phyloP scores from a whole-genome alignment of 64 coral and sea anemone genomes.

The Hydrozoanthus tunicans region DNA sequence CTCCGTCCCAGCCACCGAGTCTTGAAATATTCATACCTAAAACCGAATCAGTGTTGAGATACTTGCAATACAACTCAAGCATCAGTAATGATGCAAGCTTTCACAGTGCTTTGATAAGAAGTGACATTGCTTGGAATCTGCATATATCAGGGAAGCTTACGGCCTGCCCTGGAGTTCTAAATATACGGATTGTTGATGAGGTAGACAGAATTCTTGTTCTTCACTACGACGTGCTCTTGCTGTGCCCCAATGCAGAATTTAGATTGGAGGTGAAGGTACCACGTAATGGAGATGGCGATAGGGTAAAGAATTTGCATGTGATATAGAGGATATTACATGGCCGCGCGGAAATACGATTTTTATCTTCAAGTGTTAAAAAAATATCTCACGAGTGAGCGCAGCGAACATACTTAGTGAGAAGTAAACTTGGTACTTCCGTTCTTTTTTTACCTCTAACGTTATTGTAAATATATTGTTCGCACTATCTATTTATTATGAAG shows the following conservation, averaged over 20 bases:
- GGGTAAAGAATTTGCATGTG: neutral
- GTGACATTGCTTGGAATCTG: constrained; percentile 47
- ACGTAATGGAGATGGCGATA: constrained; percentile 42
- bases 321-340: too few relatives aligned
- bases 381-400: too few relatives aligned
- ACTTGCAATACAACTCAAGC: constrained; percentile 36
- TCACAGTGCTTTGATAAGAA: constrained; percentile 44
- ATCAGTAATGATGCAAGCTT: constrained; percentile 71
- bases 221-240: constrained; percentile 63
- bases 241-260: constrained; percentile 64
- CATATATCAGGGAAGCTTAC: constrained; percentile 43
- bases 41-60: constrained; percentile 51
- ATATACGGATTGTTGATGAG: constrained; percentile 71
- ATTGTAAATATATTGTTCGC: too few relatives aligned
- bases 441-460: too few relatives aligned
- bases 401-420: too few relatives aligned
- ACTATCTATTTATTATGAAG: too few relatives aligned
- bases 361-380: too few relatives aligned
- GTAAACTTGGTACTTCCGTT: too few relatives aligned
- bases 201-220: constrained; percentile 61
- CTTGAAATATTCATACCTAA: constrained; percentile 57
- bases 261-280: constrained; percentile 61
- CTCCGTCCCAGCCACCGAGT: constrained; percentile 27
- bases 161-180: constrained; percentile 62
- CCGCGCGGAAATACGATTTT: too few relatives aligned